phyloP scores from a whole-genome alignment of 2,888 invertebrate genomes.

The Chloroclystis v-ata region DNA sequence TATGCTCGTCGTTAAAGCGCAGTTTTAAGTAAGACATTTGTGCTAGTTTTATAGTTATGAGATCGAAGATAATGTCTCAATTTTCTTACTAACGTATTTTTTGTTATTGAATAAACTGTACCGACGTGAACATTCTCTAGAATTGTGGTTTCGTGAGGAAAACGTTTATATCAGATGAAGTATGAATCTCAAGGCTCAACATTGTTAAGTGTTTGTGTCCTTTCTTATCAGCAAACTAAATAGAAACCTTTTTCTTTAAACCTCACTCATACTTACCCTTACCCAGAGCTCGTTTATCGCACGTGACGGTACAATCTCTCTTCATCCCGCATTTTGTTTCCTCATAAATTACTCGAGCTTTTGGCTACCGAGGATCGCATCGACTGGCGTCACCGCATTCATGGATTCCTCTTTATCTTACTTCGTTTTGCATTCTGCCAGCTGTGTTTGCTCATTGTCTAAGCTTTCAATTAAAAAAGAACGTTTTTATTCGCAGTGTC shows the following conservation, averaged over 20 bases:
- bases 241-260: conserved; percentile 46
- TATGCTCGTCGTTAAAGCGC: conserved; percentile 57
- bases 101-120: no score
- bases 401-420: conserved; percentile 54
- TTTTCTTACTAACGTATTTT: no score
- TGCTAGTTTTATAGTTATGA: conserved; percentile 34
- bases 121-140: no score
- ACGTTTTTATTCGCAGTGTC: conserved; percentile 63
- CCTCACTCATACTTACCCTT: conserved; percentile 42
- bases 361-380: conserved; percentile 56
- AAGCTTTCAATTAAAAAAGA: conserved; percentile 68
- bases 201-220: conserved; percentile 49
- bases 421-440: conserved; percentile 74
- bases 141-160: no score
- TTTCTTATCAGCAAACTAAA: conserved; percentile 53
- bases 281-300: conserved; percentile 53
- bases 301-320: conserved; percentile 64
- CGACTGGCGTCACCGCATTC: conserved; percentile 50
- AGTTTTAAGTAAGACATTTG: conserved; percentile 48
- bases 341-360: conserved; percentile 63
- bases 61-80: conserved; percentile 23
- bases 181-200: conserved; percentile 50
- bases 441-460: conserved; percentile 76
- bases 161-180: conserved; percentile 67
- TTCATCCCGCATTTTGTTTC: conserved; percentile 61